phyloP scores from a whole-genome alignment of 1,140 invertebrate species.

The Phortica variegata region DNA sequence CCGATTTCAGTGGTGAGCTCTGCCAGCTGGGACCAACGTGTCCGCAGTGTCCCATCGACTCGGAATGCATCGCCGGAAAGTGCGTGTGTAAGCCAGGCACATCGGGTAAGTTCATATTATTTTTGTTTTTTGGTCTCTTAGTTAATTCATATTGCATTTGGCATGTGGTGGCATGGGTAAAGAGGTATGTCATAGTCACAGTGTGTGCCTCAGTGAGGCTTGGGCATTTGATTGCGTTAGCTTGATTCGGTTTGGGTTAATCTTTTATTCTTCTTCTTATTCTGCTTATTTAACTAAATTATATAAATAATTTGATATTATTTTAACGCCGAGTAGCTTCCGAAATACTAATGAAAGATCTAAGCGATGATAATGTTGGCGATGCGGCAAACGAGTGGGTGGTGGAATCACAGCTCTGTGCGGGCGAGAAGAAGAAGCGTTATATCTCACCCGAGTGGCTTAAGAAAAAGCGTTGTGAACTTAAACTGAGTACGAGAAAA shows the following conservation, averaged over 20 bases:
- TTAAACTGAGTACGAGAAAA: conserved; percentile 47
- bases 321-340: no score
- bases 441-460: conserved; percentile 54
- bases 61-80: conserved; percentile 56
- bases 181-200: no score
- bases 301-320: no score
- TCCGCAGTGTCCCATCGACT: conserved; percentile 48
- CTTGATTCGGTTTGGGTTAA: conserved; percentile 3
- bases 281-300: conserved; percentile 3
- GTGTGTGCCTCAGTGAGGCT: no score
- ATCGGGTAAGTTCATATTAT: conserved; percentile 59
- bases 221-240: conserved; percentile 6
- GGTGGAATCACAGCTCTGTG: conserved; percentile 18
- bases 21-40: conserved; percentile 49
- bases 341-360: no score
- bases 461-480: conserved; percentile 51
- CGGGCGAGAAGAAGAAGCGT: conserved; percentile 44
- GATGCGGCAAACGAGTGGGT: no score
- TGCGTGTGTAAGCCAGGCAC: conserved; percentile 69
- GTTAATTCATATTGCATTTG: no score
- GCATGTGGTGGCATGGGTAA: no score
- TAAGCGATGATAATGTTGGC: no score
- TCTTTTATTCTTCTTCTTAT: not conserved
- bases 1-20: conserved; percentile 66
- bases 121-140: not conserved